A percentile compares a stretch with the other conserved stretches of the same genome.
phyloP scores from a whole-genome alignment of 2,888 invertebrate species.

The Keiferia lycopersicella region DNA sequence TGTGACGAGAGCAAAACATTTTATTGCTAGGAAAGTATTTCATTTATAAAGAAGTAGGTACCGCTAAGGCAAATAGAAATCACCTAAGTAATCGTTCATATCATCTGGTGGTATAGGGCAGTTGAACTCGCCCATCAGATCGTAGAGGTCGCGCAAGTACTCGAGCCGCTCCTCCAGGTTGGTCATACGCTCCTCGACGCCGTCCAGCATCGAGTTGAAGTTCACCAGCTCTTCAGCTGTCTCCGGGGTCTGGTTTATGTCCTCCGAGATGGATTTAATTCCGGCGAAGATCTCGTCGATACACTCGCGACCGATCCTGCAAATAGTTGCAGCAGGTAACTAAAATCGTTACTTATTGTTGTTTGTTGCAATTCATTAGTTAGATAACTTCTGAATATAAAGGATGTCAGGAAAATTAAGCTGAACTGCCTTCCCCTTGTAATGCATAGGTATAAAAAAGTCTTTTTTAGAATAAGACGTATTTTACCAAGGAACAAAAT shows the following conservation, averaged over 20 bases:
- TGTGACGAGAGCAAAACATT: no score
- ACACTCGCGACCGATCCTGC: conserved; percentile 84
- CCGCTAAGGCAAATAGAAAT: no score
- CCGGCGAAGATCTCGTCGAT: conserved; percentile 82
- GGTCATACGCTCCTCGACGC: conserved; percentile 84
- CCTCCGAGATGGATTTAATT: conserved; percentile 83
- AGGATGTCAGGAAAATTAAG: no score
- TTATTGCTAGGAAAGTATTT: no score
- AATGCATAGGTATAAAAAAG: no score
- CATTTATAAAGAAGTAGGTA: no score
- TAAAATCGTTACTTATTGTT: not conserved
- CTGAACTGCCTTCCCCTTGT: no score
- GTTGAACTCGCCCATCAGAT: conserved; percentile 90
- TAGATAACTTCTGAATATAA: no score
- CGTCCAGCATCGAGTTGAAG: conserved; percentile 86
- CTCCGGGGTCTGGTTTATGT: conserved; percentile 84
- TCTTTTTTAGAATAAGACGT: no score
- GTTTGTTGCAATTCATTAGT: no score
- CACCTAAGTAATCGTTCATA: conserved; percentile 81
- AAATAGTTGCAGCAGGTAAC: conserved; percentile 23
- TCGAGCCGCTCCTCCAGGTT: conserved; percentile 87
- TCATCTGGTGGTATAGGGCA: conserved; percentile 89
- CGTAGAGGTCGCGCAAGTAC: conserved; percentile 91
- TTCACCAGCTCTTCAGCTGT: conserved; percentile 87
- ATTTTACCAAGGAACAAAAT: no score